Conservation (phyloP, 2,113 vertebrate genomes). For the Calyptommatus sinebrachiatus region DNA sequence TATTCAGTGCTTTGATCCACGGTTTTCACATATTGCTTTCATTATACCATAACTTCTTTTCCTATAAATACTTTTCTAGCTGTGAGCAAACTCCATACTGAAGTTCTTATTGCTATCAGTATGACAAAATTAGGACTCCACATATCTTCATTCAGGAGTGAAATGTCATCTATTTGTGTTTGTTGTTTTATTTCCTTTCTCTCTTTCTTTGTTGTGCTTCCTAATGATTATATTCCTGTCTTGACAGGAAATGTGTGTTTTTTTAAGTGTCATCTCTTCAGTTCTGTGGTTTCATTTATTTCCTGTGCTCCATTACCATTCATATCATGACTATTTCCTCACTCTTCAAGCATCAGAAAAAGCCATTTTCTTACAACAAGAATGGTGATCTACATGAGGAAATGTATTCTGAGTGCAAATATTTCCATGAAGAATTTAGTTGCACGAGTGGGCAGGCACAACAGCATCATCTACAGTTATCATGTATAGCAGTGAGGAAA, state of each 20-base stretch:
- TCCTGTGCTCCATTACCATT: conserved; percentile 1
- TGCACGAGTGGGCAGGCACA: neutral
- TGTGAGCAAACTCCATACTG: neutral
- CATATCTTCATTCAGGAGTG: conserved; percentile 12
- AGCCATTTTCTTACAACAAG: neutral
- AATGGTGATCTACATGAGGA: neutral
- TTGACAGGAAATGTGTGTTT: neutral
- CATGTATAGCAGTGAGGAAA: neutral
- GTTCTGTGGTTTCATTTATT: conserved; percentile 10
- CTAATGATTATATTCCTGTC: neutral
- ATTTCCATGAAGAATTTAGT: neutral
- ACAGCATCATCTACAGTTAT: neutral
- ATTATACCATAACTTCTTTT: neutral
- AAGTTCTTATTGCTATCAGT: conserved; percentile 1
- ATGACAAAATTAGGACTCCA: neutral
- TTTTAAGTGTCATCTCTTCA: neutral
- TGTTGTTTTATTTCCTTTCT: neutral
- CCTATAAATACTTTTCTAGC: neutral
- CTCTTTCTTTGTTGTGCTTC: neutral
- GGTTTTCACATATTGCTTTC: neutral
- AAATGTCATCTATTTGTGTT: conserved; percentile 11
- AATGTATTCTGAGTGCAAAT: neutral
- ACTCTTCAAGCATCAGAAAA: neutral
- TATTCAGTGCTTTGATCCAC: neutral
- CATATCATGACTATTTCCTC: neutral